Percentiles rank a stretch among this genome's conserved stretches.
Evolutionary conservation across 2,113 vertebrate species (phyloP).

Genomic region (Antigone vipio): DNA sequence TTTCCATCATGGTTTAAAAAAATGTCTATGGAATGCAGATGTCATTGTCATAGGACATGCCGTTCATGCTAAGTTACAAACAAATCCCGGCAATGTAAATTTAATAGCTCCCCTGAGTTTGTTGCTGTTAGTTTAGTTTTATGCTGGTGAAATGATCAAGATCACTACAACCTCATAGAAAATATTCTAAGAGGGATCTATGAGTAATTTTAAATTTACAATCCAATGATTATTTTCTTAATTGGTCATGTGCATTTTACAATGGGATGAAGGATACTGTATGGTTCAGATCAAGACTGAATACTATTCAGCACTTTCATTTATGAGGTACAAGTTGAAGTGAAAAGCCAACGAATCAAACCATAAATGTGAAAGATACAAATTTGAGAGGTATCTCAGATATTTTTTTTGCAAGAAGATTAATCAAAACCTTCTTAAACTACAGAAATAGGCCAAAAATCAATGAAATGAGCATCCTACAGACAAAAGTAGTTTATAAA

Average conservation of each 20-base stretch:
- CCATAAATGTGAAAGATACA: neutral
- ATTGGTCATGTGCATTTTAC: neutral
- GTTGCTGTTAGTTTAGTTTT: neutral
- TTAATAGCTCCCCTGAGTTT: neutral
- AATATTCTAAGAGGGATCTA: neutral
- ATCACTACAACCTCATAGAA: neutral
- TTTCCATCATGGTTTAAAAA: neutral
- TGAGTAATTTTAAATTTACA: neutral
- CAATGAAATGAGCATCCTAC: neutral
- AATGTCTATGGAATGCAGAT: neutral
- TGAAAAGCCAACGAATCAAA: neutral
- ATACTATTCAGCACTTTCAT: neutral
- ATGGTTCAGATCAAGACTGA: neutral
- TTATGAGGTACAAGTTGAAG: neutral
- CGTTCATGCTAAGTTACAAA: neutral
- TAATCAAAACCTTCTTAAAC: neutral
- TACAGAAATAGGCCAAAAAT: neutral
- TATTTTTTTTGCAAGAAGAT: neutral
- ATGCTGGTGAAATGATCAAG: neutral
- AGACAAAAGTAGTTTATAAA: neutral
- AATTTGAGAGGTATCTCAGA: neutral
- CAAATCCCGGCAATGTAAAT: neutral
- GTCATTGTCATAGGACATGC: neutral
- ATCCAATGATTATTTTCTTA: neutral
- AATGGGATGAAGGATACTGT: neutral